Percentiles rank a stretch among this genome's conserved stretches.
phyloP scores from a whole-genome alignment of 1,140 invertebrate genomes.

The Drosophila parvula region DNA sequence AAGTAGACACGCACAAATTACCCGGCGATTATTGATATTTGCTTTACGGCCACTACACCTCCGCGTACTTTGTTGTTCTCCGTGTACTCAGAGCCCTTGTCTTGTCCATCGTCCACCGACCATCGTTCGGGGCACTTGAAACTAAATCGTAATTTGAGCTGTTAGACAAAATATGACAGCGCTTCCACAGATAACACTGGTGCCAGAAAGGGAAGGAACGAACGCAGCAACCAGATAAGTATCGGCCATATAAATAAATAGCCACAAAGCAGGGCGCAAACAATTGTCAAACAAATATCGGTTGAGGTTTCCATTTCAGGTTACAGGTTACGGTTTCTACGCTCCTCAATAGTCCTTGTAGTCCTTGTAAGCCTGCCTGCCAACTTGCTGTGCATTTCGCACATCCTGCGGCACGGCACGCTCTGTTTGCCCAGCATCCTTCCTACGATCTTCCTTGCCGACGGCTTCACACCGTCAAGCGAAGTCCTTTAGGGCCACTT shows the following conservation, averaged over 20 bases:
- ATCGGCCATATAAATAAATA: constrained; percentile 65
- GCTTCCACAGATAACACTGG: constrained; percentile 55
- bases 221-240: constrained; percentile 54
- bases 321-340: not conserved
- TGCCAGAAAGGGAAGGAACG: constrained; percentile 1
- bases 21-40: constrained; percentile 74
- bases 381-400: constrained; percentile 68
- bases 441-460: constrained; percentile 15
- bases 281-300: constrained; percentile 37
- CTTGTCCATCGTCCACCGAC: constrained; percentile 53
- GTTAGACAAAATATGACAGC: constrained; percentile 79
- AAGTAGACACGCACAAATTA: constrained; percentile 74
- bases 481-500: constrained; percentile 57
- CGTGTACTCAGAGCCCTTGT: constrained; percentile 22
- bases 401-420: constrained; percentile 61
- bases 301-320: not conserved
- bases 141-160: constrained; percentile 82
- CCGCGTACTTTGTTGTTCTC: constrained; percentile 22
- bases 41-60: constrained; percentile 26
- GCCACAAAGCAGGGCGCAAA: constrained; percentile 36
- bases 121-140: constrained; percentile 71
- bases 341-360: constrained; percentile 9
- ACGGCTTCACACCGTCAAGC: constrained; percentile 52
- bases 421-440: constrained; percentile 59
- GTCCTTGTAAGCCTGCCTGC: constrained; percentile 23